Evolutionary conservation across 64 coral and sea anemone genomes (phyloP), one percentile per base, ranked within the genome.

Genomic region (Montipora cactus): DNA sequence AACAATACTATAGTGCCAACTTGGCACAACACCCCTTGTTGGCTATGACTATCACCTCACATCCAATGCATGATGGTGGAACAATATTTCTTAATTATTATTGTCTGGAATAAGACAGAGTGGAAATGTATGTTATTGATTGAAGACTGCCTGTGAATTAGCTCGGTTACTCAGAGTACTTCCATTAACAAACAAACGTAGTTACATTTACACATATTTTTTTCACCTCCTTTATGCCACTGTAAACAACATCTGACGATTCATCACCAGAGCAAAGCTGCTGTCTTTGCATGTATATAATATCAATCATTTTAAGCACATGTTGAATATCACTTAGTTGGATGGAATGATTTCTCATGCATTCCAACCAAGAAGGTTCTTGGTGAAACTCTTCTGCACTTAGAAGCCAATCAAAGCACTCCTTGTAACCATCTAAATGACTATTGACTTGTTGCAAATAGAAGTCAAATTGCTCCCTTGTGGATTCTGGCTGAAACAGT

Each of bases 401-500:
- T 51, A 97, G 49, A 5, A 97, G 77, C 96, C 96, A 92, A 73
- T 97, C 88, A 84, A 97, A 88, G 21, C 96, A 91, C 25, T 95
- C 79, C 67, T 95, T 76, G 83, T 90, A 92, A 13, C 93, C 96
- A 23, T 94, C 93, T 55, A 97, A 81, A 67, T 87, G 88, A 2
- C 83, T 72, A 52, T 59, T 74, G 15, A 97, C 87, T 95, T 78
- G 91, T 79, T 90, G 91, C 7, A 88, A 70, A n/a, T 91, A 81
- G 82, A 67, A 83, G 0, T 74, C 80, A 51, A 97, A 87, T 23
- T 94, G 89, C 14, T 97, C 85, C 8, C 85, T 68, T 71, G 79
- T 15, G 48, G 59, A 71, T 81, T 48, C 83, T 81, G 87, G 71
- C 50, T 84, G 73, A n/a, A 51, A 95, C 64, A 90, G 88, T 28